Base-by-base conservation (phyloP, 2,888 invertebrate genomes). In the Hypercompe scribonia region DNA sequence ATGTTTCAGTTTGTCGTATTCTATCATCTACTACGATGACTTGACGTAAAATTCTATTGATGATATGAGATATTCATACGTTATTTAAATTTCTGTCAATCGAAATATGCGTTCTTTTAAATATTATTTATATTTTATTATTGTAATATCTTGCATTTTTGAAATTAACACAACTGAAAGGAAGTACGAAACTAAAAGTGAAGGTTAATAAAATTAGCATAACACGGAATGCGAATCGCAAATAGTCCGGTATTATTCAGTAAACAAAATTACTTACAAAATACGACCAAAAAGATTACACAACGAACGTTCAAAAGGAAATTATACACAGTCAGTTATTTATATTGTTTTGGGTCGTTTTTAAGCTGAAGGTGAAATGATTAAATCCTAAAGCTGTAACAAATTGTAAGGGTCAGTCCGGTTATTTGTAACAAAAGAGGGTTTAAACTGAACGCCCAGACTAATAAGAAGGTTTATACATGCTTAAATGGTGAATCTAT, bases 331-430 rank as follows among this genome's bases (percentile, higher is more conserved):
- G 77, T 74, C 75, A 74, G 74, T 84, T 81, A 84, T 81, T 81
- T 79, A 78, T 78, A 73, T 72, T 75, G 75, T 79, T 78, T 75
- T 70, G 72, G 81, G 78, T 75, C 75, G 77, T 76, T 81, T 81
- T 76, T 77, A 80, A 84, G 71, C 74, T 81, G 66, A 77, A 80
- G 75, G 74, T 80, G n/a, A 80, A 82, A 82, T 82, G 78, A 84
- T 84, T 81, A 84, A 81, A 81, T 74, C 68, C 73, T 78, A 71
- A 82, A 81, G 76, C 78, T 69, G 76, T 79, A 81, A 84, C 79
- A 83, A 84, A 84, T 84, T 84, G 79, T 72, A 70, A 81, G 85
- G 85, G 83, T 79, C 77, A 81, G 75, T 70, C 33, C 65, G 78
- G 77, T 84, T 77, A 78, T 84, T 84, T 78, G 79, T 79, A 79